Conservation (phyloP, 2,888 invertebrate genomes). For the Gandaritis pyraliata region DNA sequence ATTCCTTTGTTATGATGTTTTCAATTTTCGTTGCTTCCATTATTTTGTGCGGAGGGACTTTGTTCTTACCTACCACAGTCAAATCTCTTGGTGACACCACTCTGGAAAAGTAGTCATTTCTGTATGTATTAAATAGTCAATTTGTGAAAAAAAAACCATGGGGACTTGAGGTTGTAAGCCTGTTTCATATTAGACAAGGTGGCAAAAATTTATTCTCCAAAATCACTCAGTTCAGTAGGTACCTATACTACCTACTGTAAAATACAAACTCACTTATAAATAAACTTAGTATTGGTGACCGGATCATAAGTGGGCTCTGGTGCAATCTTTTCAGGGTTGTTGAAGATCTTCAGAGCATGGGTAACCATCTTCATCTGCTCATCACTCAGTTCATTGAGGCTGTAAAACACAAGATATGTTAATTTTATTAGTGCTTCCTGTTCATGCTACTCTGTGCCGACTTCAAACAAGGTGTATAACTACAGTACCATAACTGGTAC, state of each 20-base stretch:
- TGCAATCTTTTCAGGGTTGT: conserved; percentile 64
- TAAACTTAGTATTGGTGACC: conserved; percentile 70
- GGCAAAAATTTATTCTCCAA: no score
- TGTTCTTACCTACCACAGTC: conserved; percentile 70
- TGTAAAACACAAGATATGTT: conserved; percentile 48
- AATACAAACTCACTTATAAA: conserved; percentile 70
- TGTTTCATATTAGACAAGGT: no score
- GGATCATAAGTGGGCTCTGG: conserved; percentile 73
- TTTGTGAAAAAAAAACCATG: neutral
- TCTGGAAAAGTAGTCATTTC: conserved; percentile 44
- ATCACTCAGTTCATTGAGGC: conserved; percentile 70
- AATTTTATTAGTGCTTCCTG: no score
- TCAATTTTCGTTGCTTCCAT: conserved; percentile 42
- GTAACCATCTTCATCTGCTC: conserved; percentile 77
- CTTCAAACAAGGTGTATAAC: no score
- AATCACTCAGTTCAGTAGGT: neutral
- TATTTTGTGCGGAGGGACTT: conserved; percentile 52
- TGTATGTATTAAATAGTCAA: no score
- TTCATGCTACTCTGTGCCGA: no score
- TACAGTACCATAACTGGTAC: no score
- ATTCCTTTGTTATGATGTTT: conserved; percentile 37
- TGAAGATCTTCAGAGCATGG: conserved; percentile 72
- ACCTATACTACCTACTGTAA: neutral
- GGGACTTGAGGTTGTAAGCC: no score
- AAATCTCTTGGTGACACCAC: conserved; percentile 75